Percentiles rank a stretch among this genome's conserved stretches.
Conservation (phyloP, 2,888 invertebrate genomes). For the Lasioglossum figueresi region DNA sequence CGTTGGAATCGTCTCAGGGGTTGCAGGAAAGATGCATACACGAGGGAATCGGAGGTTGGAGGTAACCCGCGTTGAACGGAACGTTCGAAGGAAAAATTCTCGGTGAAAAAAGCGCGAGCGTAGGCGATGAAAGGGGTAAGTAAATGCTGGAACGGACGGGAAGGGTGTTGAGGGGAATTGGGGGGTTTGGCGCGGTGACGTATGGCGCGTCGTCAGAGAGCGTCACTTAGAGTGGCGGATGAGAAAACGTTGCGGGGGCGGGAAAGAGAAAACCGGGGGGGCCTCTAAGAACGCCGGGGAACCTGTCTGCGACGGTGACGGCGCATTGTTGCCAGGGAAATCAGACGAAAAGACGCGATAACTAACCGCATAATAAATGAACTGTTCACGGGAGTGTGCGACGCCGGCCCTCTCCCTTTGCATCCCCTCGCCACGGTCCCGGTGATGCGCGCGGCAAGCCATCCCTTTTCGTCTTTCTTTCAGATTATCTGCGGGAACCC, state of each 20-base stretch:
- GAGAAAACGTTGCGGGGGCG: slow-evolving; percentile 70
- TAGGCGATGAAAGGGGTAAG: slow-evolving; percentile 37
- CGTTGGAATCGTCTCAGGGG: slow-evolving; percentile 17
- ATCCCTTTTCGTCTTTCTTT: slow-evolving; percentile 72
- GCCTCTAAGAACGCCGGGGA: slow-evolving; percentile 69
- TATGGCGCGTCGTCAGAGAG: slow-evolving; percentile 78
- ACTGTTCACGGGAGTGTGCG: slow-evolving; percentile 82
- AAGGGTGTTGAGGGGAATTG: not conserved
- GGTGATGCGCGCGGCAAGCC: slow-evolving; percentile 68
- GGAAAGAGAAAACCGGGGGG: slow-evolving; percentile 56
- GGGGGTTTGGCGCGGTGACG: slow-evolving; percentile 71
- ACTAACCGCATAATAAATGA: slow-evolving; percentile 85
- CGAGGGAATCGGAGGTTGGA: not conserved
- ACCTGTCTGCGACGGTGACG: slow-evolving; percentile 77
- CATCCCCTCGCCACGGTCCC: not conserved
- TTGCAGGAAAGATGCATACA: not conserved
- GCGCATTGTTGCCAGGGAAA: slow-evolving; percentile 84
- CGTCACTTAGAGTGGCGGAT: slow-evolving; percentile 76
- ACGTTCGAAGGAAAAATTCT: not conserved
- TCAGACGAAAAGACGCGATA: slow-evolving; percentile 84
- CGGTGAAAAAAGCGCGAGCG: slow-evolving; percentile 1
- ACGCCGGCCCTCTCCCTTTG: not conserved
- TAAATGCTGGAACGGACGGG: slow-evolving; percentile 35
- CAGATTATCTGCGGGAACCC: slow-evolving; percentile 58
- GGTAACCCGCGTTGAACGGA: slow-evolving; percentile 1